Conservation (phyloP, 1,140 invertebrate species). For the Rhopalosiphum padi region DNA sequence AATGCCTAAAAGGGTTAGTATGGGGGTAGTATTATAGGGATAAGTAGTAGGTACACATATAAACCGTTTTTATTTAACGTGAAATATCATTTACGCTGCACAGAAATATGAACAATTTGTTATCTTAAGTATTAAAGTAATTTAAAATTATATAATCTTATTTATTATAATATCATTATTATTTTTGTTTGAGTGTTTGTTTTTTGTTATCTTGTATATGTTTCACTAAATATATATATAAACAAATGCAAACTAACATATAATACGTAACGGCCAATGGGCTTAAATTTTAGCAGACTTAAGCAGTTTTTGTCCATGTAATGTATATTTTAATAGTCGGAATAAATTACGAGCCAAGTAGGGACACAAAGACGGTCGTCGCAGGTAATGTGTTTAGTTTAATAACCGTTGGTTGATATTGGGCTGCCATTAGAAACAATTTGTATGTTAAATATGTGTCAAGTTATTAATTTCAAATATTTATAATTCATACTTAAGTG, state of each 20-base stretch:
- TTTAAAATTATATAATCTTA: not conserved
- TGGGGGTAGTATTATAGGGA: too few relatives aligned
- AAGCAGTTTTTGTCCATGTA: not conserved
- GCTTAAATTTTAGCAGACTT: not conserved
- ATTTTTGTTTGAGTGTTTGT: not conserved
- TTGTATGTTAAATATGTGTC: not conserved
- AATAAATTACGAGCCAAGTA: not conserved
- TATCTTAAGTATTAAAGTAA: not conserved
- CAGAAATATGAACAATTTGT: not conserved
- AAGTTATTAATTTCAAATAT: slow-evolving; percentile 1
- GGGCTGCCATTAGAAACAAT: not conserved
- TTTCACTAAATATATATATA: slow-evolving; percentile 3
- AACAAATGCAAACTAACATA: not conserved
- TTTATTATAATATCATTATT: not conserved
- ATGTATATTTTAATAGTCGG: not conserved
- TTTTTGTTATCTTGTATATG: not conserved
- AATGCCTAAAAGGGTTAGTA: not conserved
- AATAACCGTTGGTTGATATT: slow-evolving; percentile 7
- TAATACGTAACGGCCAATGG: not conserved
- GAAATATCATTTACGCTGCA: not conserved
- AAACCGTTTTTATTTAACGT: not conserved
- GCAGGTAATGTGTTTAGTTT: not conserved
- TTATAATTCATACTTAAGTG: not conserved
- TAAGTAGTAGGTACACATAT: not conserved
- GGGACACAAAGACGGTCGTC: not conserved